phyloP scores from a whole-genome alignment of 2,888 invertebrate genomes.

The Drosophila nigritarsus region DNA sequence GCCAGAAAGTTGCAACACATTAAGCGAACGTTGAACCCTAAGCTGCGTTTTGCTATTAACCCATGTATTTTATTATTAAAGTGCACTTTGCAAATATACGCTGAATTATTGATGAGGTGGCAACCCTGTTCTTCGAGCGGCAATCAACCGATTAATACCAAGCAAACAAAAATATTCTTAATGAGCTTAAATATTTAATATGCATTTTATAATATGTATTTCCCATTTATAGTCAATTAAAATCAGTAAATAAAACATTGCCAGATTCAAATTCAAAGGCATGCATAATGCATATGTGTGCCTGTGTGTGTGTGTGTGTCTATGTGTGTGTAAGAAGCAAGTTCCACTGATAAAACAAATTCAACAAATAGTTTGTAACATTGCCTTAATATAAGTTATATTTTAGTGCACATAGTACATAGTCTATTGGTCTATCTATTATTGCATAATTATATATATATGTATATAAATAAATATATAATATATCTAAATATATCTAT shows the following conservation, averaged over 20 bases:
- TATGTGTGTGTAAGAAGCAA: neutral
- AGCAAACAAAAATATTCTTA: neutral
- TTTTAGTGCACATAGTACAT: too few relatives aligned
- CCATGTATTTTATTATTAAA: too few relatives aligned
- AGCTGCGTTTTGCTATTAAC: neutral
- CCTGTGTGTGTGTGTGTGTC: neutral
- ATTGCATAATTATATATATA: too few relatives aligned
- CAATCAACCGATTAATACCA: neutral
- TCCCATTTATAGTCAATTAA: neutral
- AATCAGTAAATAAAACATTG: constrained; percentile 2
- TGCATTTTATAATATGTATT: neutral
- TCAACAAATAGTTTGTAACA: neutral
- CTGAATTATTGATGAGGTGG: neutral
- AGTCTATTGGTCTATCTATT: too few relatives aligned
- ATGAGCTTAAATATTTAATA: constrained; percentile 2
- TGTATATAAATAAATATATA: too few relatives aligned
- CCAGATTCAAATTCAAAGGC: neutral
- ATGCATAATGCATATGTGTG: neutral
- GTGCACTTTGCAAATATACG: neutral
- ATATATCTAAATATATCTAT: neutral
- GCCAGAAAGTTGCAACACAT: constrained; percentile 16
- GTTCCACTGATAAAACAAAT: neutral
- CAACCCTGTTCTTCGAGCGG: neutral
- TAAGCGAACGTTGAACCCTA: constrained; percentile 20
- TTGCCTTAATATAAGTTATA: neutral